These are phyloP conservation scores for Petrocephalus zakoni DNA, from an alignment of 2,113 vertebrate genomes.

Conservation along the genomic window DNA sequence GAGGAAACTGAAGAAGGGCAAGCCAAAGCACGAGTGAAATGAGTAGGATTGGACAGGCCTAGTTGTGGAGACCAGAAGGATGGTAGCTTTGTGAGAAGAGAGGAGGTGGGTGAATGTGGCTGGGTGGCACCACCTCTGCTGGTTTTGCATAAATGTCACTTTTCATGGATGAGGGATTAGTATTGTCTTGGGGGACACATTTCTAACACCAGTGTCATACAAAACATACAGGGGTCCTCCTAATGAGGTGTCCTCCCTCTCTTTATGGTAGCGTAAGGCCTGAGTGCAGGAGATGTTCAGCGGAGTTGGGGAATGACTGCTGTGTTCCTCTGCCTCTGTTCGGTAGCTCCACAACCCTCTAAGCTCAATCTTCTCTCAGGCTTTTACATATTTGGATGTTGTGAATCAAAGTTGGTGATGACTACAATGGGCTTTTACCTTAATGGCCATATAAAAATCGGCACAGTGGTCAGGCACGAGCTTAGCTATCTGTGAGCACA, in stretches of 20 bases:
- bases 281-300: not conserved
- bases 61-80: not conserved
- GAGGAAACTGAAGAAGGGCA: constrained; percentile 75
- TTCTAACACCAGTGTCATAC: not conserved
- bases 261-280: not conserved
- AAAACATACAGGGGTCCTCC: not conserved
- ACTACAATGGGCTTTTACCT: not conserved
- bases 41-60: constrained; percentile 39
- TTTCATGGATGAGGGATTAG: not conserved
- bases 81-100: not conserved
- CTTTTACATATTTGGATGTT: not conserved
- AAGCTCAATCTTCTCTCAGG: not conserved
- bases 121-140: not conserved
- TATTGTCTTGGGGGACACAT: not conserved
- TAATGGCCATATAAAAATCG: not conserved
- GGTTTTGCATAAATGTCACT: not conserved
- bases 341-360: not conserved
- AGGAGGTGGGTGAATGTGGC: not conserved
- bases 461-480: not conserved
- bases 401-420: not conserved
- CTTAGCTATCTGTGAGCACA: not conserved
- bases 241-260: not conserved
- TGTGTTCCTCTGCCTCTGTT: not conserved
- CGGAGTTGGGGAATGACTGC: not conserved
- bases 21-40: constrained; percentile 67